Evolutionary conservation across 2,888 invertebrate genomes (phyloP).

Genomic region (Drosophila robusta): DNA sequence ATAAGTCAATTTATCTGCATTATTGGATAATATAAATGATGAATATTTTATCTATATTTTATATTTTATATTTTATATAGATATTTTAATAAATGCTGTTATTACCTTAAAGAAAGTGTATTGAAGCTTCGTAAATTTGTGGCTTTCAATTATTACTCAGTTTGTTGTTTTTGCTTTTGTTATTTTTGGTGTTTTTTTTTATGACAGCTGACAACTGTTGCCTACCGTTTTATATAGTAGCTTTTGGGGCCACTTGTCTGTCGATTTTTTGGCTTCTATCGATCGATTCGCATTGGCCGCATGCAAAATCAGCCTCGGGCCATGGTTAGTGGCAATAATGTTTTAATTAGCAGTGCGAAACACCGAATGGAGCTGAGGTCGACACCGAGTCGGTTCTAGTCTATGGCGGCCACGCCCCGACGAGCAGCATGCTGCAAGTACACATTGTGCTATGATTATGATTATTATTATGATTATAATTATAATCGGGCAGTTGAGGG

Average conservation of each 20-base stretch:
- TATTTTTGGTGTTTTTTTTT: constrained; percentile 29
- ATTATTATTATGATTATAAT: constrained; percentile 29
- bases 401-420: constrained; percentile 30
- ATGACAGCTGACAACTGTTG: constrained; percentile 62
- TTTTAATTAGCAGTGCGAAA: constrained; percentile 68
- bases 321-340: constrained; percentile 67
- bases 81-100: too few relatives aligned
- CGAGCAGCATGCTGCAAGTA: constrained; percentile 12
- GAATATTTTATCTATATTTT: too few relatives aligned
- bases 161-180: constrained; percentile 10
- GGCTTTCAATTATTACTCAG: neutral
- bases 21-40: too few relatives aligned
- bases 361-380: constrained; percentile 41
- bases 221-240: constrained; percentile 50
- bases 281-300: constrained; percentile 42
- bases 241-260: constrained; percentile 51
- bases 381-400: constrained; percentile 25
- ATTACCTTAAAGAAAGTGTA: neutral
- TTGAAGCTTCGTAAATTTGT: constrained; percentile 1
- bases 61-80: too few relatives aligned
- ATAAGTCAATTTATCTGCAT: too few relatives aligned
- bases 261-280: constrained; percentile 34
- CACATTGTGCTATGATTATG: constrained; percentile 21
- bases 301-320: constrained; percentile 67
- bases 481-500: constrained; percentile 24